Percentiles rank a stretch among this genome's conserved stretches.
These are phyloP conservation scores for Drosophila bocki DNA, from an alignment of 1,140 invertebrate species.

Conservation along the genomic window DNA sequence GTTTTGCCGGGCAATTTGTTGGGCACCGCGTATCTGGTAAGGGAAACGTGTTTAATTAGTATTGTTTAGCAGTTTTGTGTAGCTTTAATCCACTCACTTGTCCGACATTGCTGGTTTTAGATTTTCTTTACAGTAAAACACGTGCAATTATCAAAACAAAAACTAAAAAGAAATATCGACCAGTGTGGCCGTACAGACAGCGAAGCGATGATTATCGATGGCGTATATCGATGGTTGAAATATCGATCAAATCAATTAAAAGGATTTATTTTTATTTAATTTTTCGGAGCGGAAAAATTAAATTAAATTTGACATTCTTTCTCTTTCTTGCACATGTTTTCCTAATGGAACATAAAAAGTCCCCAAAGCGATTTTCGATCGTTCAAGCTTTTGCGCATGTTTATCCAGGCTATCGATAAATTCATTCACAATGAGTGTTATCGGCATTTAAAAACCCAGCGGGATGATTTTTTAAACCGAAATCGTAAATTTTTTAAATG, in stretches of 20 bases:
- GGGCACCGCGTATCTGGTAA: conserved; percentile 77
- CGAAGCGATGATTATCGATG: background rate
- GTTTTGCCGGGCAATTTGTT: conserved; percentile 85
- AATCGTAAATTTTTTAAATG: too few species aligned
- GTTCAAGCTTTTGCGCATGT: background rate
- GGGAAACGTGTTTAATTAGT: background rate
- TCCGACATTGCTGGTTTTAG: conserved; percentile 64
- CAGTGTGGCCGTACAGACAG: background rate
- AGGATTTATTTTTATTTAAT: too few species aligned
- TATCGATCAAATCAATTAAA: too few species aligned
- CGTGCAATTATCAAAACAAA: conserved; percentile 73
- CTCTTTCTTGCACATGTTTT: too few species aligned
- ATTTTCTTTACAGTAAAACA: conserved; percentile 50
- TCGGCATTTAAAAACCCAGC: background rate
- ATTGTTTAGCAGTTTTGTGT: background rate
- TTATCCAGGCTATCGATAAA: background rate
- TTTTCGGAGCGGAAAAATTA: too few species aligned
- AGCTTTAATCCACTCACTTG: conserved; percentile 55
- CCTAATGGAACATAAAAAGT: background rate
- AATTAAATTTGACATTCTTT: too few species aligned
- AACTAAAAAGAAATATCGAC: conserved; percentile 34
- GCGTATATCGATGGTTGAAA: background rate
- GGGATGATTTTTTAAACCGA: background rate
- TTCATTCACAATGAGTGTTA: background rate
- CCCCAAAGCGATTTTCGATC: background rate